Evolutionary conservation across 2,797 vertebrate species (phyloP), one percentile per base, ranked within the genome.

Genomic region (Hozukius guyotensis): DNA sequence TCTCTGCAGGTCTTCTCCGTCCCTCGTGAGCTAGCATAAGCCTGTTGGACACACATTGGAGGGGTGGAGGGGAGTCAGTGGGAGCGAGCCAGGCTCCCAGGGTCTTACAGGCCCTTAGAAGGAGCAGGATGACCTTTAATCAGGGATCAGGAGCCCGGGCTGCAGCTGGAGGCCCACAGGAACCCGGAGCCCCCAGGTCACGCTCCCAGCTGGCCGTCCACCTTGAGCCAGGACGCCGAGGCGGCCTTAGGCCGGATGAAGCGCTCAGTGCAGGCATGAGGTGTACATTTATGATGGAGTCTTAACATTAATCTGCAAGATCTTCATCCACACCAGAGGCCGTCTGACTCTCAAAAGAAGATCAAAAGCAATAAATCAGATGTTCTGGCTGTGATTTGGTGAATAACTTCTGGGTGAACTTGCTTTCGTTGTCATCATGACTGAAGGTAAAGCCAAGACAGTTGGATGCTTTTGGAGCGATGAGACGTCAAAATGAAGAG

Each of bases 1-100:
- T 90, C 95, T 91, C 92, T 65, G 89, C 93, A 93, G 94, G 95
- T 86, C 77, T 61, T 86, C 92, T 92, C 89, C 70, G 65, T 89
- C 93, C 91, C 73, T 93, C 93, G 91, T 92, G 93, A 95, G 90
- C 87, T 82, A 70, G 70, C 80, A 93, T 96, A 96, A 96, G 95
- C 96, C 92, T 96, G 94, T 96, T 96, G 95, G 96, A 96, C 95
- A 96, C 96, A 96, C 95, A 95, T 93, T 8, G 78, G 85, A 88
- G 77, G 38, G 18, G 86, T 82, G 88, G 87, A 91, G 83, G 83
- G 82, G 86, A 83, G 91, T 90, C 90, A 89, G 89, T 81, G 72
- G 87, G 91, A 90, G 87, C 73, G 82, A 86, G 83, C 87, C 74
- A 55, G 85, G 85, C 88, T 94, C 90, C 86, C 87, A 87, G 81